phyloP scores from a whole-genome alignment of 2,888 invertebrate species.

The Drosophila koepferae region DNA sequence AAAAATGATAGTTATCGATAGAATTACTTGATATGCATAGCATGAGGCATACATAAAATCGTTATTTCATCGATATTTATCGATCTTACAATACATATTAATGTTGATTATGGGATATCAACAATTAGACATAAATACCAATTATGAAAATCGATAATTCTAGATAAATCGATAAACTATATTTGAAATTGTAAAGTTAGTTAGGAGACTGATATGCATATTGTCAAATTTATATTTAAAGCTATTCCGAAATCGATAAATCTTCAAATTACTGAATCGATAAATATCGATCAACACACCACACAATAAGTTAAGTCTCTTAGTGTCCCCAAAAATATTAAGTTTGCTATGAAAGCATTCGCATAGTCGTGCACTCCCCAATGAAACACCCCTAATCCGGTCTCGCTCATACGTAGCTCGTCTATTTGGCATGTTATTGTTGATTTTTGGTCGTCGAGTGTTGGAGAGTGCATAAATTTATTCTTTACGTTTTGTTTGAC shows the following conservation, averaged over 20 bases:
- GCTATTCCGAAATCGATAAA: background rate
- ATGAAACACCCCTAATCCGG: constrained; percentile 12
- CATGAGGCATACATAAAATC: no score
- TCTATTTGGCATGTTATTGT: constrained; percentile 45
- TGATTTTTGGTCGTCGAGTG: constrained; percentile 63
- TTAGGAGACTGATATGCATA: background rate
- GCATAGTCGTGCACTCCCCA: constrained; percentile 1
- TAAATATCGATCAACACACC: background rate
- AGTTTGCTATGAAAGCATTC: background rate
- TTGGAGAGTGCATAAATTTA: constrained; percentile 75
- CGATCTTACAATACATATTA: background rate
- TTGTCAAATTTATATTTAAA: background rate
- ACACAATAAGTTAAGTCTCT: background rate
- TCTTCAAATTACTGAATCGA: background rate
- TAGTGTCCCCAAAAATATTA: no score
- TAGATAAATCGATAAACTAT: no score
- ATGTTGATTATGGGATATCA: background rate
- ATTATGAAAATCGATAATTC: background rate
- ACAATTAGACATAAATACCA: background rate
- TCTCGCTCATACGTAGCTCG: background rate
- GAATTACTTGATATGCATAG: no score
- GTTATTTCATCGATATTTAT: background rate
- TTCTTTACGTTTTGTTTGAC: constrained; percentile 71
- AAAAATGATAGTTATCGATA: no score
- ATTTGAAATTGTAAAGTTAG: no score